Conservation (phyloP, 2,797 vertebrate species). For the Trematomus bernacchii region DNA sequence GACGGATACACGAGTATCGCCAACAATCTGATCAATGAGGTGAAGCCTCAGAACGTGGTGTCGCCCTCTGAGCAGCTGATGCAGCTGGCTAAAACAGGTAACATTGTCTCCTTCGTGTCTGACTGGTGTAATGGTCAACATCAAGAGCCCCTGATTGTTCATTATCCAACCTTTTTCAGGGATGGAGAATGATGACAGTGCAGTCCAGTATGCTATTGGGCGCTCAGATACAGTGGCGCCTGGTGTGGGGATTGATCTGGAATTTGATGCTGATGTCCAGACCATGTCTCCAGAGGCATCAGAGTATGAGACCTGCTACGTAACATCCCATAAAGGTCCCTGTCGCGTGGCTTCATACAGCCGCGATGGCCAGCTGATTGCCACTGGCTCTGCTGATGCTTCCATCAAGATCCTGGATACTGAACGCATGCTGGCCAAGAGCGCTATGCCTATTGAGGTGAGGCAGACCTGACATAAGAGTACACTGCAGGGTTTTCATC, state of each 20-base stretch:
- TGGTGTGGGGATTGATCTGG: conserved; percentile 96
- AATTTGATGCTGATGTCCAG: conserved; percentile 97
- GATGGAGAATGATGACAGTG: conserved; percentile 97
- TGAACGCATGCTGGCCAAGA: conserved; percentile 98
- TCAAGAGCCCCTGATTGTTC: not conserved
- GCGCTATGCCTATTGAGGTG: conserved; percentile 98
- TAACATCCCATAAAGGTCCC: conserved; percentile 97
- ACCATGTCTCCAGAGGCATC: conserved; percentile 98
- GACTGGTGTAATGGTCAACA: not conserved
- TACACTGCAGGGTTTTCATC: not conserved
- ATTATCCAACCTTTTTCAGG: conserved; percentile 78
- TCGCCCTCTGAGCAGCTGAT: conserved; percentile 98
- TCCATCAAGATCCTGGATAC: conserved; percentile 99
- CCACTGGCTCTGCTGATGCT: conserved; percentile 96
- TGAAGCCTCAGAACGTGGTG: conserved; percentile 93
- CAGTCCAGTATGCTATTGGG: conserved; percentile 96
- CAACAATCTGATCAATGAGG: conserved; percentile 94
- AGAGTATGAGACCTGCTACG: conserved; percentile 98
- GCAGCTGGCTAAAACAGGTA: conserved; percentile 97
- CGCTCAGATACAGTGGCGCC: conserved; percentile 96
- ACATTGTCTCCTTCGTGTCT: not conserved
- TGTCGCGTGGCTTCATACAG: conserved; percentile 97
- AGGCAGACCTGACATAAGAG: conserved; percentile 16
- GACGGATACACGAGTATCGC: conserved; percentile 96
- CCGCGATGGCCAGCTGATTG: conserved; percentile 96